These are phyloP conservation scores for Anoplopoma fimbria DNA, from an alignment of 2,113 vertebrate species.

Conservation along the genomic window DNA sequence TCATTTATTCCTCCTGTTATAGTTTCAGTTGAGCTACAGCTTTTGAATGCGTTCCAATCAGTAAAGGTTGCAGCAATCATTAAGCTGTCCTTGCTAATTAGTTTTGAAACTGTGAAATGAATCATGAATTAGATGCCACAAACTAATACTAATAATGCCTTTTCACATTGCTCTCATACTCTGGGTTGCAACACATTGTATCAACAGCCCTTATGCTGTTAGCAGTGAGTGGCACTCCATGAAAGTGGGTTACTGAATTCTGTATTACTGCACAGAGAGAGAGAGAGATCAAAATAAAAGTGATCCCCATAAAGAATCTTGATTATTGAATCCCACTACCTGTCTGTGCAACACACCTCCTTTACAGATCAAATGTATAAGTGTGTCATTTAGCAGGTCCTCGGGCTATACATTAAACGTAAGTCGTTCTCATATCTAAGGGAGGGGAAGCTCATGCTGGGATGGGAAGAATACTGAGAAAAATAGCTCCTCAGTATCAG, in stretches of 20 bases:
- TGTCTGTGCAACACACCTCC: conserved; percentile 11
- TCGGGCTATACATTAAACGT: conserved; percentile 41
- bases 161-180: conserved; percentile 7
- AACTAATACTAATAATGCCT: conserved; percentile 42
- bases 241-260: neutral
- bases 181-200: conserved; percentile 13
- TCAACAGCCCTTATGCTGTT: conserved; percentile 9
- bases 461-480: conserved; percentile 13
- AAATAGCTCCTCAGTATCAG: conserved; percentile 9
- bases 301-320: neutral
- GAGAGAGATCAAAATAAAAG: conserved; percentile 7
- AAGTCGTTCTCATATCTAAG: conserved; percentile 18
- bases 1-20: neutral
- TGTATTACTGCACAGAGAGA: neutral
- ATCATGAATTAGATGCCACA: conserved; percentile 31
- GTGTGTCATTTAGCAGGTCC: conserved; percentile 41
- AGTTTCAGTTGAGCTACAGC: neutral
- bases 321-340: neutral
- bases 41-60: conserved; percentile 10
- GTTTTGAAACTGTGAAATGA: conserved; percentile 46
- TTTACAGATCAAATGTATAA: conserved; percentile 10
- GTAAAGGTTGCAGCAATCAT: neutral
- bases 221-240: neutral
- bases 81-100: conserved; percentile 28
- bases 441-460: conserved; percentile 37